These are phyloP conservation scores for Enteromius fasciolatus DNA, from an alignment of 2,797 vertebrate species.

Conservation along the genomic window DNA sequence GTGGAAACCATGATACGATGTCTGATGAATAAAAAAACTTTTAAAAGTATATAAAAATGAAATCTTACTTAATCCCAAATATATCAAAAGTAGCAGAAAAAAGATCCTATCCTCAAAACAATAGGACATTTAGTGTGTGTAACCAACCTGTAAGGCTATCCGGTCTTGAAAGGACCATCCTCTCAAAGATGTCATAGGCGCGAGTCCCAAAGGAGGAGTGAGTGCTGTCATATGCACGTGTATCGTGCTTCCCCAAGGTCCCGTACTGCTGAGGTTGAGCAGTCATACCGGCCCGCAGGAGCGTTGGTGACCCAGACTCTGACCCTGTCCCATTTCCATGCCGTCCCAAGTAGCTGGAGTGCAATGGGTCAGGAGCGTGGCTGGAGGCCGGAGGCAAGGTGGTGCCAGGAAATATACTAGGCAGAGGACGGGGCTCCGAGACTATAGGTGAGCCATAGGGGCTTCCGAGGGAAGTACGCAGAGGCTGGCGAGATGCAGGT, in stretches of 20 bases:
- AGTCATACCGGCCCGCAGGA: conserved; percentile 88
- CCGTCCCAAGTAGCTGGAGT: conserved; percentile 64
- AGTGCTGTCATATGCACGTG: conserved; percentile 74
- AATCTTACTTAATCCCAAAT: neutral
- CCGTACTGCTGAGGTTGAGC: conserved; percentile 94
- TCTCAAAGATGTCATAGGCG: conserved; percentile 91
- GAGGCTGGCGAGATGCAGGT: conserved; percentile 82
- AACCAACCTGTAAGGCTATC: conserved; percentile 96
- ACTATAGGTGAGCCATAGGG: conserved; percentile 89
- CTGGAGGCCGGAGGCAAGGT: conserved; percentile 81
- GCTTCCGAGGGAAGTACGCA: conserved; percentile 89
- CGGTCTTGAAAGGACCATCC: conserved; percentile 90
- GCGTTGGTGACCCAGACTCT: conserved; percentile 81
- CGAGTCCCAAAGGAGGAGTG: conserved; percentile 85
- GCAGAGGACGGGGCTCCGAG: conserved; percentile 83
- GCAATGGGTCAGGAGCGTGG: conserved; percentile 75
- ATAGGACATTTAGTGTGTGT: neutral
- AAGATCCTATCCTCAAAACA: neutral
- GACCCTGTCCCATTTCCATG: conserved; percentile 68
- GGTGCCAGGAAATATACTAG: conserved; percentile 85
- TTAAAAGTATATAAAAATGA: neutral
- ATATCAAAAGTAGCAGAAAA: neutral
- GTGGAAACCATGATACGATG: neutral
- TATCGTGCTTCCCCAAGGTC: conserved; percentile 83
- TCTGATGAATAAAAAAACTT: neutral